Evolutionary conservation across 2,113 vertebrate species (phyloP).

Genomic region (Siphamia tubifer): DNA sequence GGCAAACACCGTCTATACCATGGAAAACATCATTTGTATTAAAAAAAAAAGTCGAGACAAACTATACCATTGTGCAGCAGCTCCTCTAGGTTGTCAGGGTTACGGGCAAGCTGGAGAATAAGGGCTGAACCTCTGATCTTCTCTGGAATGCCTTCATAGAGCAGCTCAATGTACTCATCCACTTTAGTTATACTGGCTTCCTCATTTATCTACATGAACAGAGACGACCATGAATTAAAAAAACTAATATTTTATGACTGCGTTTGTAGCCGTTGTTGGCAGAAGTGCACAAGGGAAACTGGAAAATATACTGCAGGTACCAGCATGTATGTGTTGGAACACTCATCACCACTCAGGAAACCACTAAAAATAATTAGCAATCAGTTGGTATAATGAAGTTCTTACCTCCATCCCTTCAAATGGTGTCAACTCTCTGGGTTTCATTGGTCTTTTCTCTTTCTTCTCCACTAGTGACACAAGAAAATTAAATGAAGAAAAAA

Average conservation of each 20-base stretch:
- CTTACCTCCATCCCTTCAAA: slow-evolving; percentile 98
- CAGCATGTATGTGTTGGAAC: too few relatives aligned
- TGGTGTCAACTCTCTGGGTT: slow-evolving; percentile 91
- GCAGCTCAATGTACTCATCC: slow-evolving; percentile 92
- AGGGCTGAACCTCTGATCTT: slow-evolving; percentile 92
- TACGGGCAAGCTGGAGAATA: slow-evolving; percentile 93
- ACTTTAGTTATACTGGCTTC: slow-evolving; percentile 92
- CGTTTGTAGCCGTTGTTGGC: too few relatives aligned
- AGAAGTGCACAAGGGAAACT: too few relatives aligned
- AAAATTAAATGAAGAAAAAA: neutral
- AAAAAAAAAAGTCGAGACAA: neutral
- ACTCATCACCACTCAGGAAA: too few relatives aligned
- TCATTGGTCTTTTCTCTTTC: slow-evolving; percentile 88
- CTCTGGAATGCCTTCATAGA: slow-evolving; percentile 95
- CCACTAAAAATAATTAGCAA: too few relatives aligned
- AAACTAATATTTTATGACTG: too few relatives aligned
- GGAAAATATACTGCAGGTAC: too few relatives aligned
- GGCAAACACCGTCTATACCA: neutral
- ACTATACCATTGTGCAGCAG: slow-evolving; percentile 89
- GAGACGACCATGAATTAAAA: too few relatives aligned
- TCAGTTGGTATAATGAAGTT: too few relatives aligned
- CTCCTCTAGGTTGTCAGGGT: slow-evolving; percentile 96
- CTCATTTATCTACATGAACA: slow-evolving; percentile 85
- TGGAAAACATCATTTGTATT: too few relatives aligned
- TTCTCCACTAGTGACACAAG: slow-evolving; percentile 70